phyloP scores from a whole-genome alignment of 2,113 vertebrate species.

The Pachypanchax playfairii region DNA sequence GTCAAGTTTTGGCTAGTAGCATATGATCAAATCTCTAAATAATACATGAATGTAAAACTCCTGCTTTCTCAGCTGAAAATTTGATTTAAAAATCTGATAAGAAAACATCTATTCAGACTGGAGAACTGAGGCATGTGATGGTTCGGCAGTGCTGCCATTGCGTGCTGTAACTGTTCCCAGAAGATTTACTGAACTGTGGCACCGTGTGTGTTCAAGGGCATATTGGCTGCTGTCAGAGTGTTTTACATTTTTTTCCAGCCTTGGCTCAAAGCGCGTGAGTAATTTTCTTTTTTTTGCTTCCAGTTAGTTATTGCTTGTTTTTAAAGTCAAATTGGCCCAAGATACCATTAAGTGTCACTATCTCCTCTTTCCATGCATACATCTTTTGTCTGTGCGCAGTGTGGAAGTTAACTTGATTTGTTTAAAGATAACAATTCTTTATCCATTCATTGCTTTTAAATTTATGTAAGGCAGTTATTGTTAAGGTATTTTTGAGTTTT shows the following conservation, averaged over 20 bases:
- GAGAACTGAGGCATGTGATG: conserved; percentile 27
- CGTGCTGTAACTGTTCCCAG: conserved; percentile 41
- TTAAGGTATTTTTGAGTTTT: neutral
- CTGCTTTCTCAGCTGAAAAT: conserved; percentile 21
- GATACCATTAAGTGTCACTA: conserved; percentile 34
- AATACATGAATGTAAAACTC: neutral
- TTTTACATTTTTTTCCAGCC: conserved; percentile 49
- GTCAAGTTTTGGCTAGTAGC: neutral
- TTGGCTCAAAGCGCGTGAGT: conserved; percentile 48
- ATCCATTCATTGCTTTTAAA: neutral
- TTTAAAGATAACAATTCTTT: neutral
- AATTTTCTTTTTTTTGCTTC: conserved; percentile 44
- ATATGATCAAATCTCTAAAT: conserved; percentile 7
- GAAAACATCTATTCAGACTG: conserved; percentile 33
- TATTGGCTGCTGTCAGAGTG: conserved; percentile 48
- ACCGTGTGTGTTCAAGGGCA: conserved; percentile 67
- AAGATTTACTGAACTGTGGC: conserved; percentile 43
- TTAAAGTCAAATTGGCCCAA: conserved; percentile 49
- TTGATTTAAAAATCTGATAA: conserved; percentile 3
- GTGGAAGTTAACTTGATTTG: conserved; percentile 8
- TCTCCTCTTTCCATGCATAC: conserved; percentile 20
- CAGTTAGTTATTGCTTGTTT: conserved; percentile 62
- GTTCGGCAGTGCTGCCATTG: conserved; percentile 10
- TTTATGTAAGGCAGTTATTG: neutral
- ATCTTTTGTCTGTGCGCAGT: neutral